These are phyloP conservation scores for Hymenopus coronatus DNA, from an alignment of 2,888 invertebrate genomes.

Conservation along the genomic window DNA sequence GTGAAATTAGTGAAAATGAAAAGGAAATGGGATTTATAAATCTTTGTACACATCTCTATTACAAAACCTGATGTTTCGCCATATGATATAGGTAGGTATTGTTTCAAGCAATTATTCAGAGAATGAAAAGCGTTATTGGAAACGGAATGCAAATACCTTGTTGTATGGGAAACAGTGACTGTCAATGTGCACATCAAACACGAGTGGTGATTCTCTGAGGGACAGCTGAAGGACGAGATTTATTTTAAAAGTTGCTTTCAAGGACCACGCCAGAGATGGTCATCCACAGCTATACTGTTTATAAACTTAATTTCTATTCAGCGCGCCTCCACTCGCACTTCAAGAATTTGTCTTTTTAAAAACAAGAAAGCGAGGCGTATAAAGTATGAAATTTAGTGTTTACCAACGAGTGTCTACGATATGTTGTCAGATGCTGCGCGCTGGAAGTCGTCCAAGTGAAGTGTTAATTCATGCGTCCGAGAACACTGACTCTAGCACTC, in stretches of 20 bases:
- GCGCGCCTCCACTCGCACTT: not conserved
- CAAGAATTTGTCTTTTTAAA: not conserved
- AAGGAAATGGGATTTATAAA: too few species aligned
- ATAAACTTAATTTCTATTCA: not conserved
- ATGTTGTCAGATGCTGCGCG: too few species aligned
- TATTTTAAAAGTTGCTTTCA: not conserved
- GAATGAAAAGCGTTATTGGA: not conserved
- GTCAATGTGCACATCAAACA: not conserved
- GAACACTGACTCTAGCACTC: too few species aligned
- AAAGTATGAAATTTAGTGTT: not conserved
- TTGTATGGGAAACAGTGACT: not conserved
- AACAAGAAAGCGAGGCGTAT: not conserved
- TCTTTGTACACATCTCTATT: too few species aligned
- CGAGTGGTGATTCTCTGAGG: not conserved
- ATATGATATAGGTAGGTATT: too few species aligned
- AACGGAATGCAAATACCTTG: not conserved
- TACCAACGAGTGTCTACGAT: not conserved
- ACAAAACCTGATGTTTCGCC: too few species aligned
- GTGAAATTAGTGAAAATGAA: too few species aligned
- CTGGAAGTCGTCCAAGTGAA: not conserved
- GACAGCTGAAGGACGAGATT: not conserved
- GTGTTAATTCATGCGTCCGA: too few species aligned
- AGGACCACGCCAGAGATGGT: not conserved
- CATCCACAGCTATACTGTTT: not conserved
- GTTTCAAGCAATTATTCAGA: too few species aligned